Percentiles rank a stretch among this genome's conserved stretches.
These are phyloP conservation scores for Anableps anableps DNA, from an alignment of 2,797 vertebrate genomes.

Conservation along the genomic window DNA sequence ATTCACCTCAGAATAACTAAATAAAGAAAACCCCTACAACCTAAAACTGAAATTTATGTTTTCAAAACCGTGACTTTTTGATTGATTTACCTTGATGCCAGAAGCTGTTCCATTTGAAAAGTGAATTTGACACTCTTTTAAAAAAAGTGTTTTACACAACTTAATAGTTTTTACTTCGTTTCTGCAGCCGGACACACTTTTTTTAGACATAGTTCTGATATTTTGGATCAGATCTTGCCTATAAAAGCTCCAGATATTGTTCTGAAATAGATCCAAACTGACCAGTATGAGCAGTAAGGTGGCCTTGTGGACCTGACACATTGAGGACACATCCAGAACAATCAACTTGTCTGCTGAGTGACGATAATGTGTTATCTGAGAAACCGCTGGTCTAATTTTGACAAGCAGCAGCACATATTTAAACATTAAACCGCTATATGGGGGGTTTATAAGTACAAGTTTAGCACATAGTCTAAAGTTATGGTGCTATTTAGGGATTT, in stretches of 20 bases:
- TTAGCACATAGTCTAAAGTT: neutral
- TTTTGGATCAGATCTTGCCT: neutral
- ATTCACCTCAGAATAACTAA: too few species aligned
- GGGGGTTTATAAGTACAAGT: neutral
- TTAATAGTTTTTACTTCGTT: neutral
- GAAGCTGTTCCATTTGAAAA: neutral
- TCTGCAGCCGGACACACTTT: neutral
- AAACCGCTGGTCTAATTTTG: slow-evolving; percentile 45
- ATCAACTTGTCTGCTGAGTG: slow-evolving; percentile 37
- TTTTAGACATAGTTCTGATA: neutral
- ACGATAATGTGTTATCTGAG: slow-evolving; percentile 49
- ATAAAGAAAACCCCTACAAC: too few species aligned
- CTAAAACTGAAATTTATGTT: neutral
- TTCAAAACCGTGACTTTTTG: too few species aligned
- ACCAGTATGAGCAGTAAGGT: slow-evolving; percentile 37
- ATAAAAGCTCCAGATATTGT: neutral
- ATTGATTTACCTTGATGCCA: neutral
- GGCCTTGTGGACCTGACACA: slow-evolving; percentile 47
- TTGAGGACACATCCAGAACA: slow-evolving; percentile 46
- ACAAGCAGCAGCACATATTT: slow-evolving; percentile 16
- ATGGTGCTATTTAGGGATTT: neutral
- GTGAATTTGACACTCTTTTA: too few species aligned
- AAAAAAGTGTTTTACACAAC: neutral
- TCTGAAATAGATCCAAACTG: neutral
- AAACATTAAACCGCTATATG: neutral